Evolutionary conservation across 2,113 vertebrate species (phyloP).

Genomic region (Bostrychus sinensis): DNA sequence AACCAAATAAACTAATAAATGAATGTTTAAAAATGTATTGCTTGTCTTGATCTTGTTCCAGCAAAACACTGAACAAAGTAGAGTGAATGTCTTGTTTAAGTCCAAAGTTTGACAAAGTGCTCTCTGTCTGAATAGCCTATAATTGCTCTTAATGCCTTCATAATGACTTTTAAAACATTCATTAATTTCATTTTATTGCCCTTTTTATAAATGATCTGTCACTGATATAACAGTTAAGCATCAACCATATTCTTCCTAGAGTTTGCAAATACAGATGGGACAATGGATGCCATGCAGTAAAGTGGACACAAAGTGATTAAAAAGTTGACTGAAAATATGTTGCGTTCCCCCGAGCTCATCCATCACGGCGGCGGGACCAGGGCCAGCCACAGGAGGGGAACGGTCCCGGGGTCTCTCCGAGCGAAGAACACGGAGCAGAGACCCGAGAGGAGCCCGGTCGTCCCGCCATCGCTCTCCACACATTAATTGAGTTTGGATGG

Average conservation of each 20-base stretch:
- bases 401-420: constrained; percentile 18
- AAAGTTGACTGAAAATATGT: constrained; percentile 41
- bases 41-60: neutral
- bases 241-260: neutral
- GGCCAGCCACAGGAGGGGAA: constrained; percentile 28
- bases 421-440: constrained; percentile 29
- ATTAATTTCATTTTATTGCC: neutral
- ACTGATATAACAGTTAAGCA: neutral
- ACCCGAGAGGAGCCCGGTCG: constrained; percentile 11
- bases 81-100: neutral
- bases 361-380: constrained; percentile 23
- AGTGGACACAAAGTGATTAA: constrained; percentile 18
- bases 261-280: neutral
- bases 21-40: neutral
- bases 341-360: constrained; percentile 17
- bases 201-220: neutral
- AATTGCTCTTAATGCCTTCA: too few relatives aligned
- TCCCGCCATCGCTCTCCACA: constrained; percentile 53
- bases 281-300: neutral
- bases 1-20: too few relatives aligned
- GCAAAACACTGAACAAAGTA: neutral
- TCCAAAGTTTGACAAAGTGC: neutral
- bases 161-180: neutral
- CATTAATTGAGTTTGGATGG: constrained; percentile 80
- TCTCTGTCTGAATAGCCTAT: neutral